Conservation (phyloP, 2,797 vertebrate genomes). For the Cyprinella venusta region DNA sequence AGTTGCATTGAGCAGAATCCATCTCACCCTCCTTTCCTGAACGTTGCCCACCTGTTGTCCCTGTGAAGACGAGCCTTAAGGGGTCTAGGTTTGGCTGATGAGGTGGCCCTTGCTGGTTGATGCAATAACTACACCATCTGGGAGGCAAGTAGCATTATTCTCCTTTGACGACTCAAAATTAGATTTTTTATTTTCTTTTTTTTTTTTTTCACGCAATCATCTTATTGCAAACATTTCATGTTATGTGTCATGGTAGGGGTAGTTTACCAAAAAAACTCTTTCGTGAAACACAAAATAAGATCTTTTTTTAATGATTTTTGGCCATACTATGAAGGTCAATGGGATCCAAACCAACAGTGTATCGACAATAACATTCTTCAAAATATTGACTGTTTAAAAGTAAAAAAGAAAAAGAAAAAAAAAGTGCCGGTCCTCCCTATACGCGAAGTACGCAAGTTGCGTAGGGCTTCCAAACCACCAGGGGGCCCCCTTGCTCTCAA, state of each 20-base stretch:
- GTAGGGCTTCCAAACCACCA: no score
- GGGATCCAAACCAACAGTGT: not conserved
- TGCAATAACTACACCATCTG: not conserved
- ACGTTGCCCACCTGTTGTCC: not conserved
- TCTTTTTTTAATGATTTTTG: not conserved
- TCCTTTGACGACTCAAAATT: not conserved
- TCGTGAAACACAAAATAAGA: not conserved
- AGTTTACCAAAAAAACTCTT: not conserved
- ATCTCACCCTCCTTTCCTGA: not conserved
- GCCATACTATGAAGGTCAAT: not conserved
- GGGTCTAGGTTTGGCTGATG: not conserved
- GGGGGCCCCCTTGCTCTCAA: no score
- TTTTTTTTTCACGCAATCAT: not conserved
- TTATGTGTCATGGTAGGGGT: not conserved
- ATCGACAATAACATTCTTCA: not conserved
- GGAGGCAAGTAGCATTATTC: not conserved
- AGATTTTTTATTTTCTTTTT: not conserved
- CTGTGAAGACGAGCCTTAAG: not conserved
- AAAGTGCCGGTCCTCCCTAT: no score
- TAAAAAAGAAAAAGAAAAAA: no score
- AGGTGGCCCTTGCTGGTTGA: conserved; percentile 1
- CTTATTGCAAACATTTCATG: not conserved
- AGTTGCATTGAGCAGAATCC: not conserved
- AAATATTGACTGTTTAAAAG: not conserved
- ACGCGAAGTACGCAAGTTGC: no score